Percentiles rank a stretch among this genome's conserved stretches.
These are phyloP conservation scores for Zaprionus lachaisei DNA, from an alignment of 1,140 invertebrate species.

Conservation along the genomic window DNA sequence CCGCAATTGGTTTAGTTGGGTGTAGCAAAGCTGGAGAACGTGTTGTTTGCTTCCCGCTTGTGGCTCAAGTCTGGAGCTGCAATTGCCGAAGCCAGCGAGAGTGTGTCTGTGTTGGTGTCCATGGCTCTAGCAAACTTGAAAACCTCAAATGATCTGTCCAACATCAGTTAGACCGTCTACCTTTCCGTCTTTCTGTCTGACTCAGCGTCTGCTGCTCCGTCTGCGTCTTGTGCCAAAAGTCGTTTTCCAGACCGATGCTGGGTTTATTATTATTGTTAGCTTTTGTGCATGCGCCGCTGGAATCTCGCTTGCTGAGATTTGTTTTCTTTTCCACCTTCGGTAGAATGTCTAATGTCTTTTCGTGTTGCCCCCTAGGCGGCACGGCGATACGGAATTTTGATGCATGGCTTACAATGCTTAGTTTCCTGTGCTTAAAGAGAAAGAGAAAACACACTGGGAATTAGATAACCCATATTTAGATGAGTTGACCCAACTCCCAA, in stretches of 20 bases:
- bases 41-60: constrained; percentile 73
- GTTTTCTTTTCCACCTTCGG: constrained; percentile 42
- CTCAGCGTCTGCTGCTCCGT: constrained; percentile 3
- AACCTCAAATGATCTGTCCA: constrained; percentile 48
- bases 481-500: constrained; percentile 41
- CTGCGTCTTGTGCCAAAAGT: constrained; percentile 59
- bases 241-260: constrained; percentile 50
- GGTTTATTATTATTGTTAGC: constrained; percentile 58
- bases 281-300: constrained; percentile 36
- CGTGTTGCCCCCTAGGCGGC: constrained; percentile 51
- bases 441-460: constrained; percentile 61
- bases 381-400: constrained; percentile 50
- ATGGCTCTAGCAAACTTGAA: constrained; percentile 58
- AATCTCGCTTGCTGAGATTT: constrained; percentile 34
- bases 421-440: constrained; percentile 69
- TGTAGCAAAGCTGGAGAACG: constrained; percentile 58
- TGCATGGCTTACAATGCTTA: constrained; percentile 45
- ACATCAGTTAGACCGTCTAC: neutral
- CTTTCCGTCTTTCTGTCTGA: constrained; percentile 19
- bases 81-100: constrained; percentile 56
- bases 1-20: constrained; percentile 58
- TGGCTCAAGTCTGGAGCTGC: constrained; percentile 53
- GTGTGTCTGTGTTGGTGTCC: constrained; percentile 8
- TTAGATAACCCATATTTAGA: constrained; percentile 25
- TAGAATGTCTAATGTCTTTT: constrained; percentile 75